Conservation (phyloP, 1,140 invertebrate genomes). For the Cyclina sinensis region DNA sequence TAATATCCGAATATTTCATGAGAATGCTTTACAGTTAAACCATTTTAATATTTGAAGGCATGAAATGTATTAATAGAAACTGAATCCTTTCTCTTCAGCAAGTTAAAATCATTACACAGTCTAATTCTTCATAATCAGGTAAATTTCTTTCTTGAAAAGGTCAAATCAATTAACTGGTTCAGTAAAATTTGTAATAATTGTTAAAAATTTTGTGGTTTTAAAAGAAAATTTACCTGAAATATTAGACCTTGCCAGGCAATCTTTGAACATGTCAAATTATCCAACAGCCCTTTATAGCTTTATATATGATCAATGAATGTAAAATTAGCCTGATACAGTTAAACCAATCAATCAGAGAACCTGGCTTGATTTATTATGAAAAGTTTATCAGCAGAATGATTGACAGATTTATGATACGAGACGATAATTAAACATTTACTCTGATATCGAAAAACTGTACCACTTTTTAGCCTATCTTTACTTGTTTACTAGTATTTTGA, state of each 20-base stretch:
- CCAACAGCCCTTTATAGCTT: neutral
- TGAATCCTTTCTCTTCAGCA: neutral
- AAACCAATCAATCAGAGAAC: neutral
- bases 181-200: neutral
- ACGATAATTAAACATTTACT: conserved; percentile 13
- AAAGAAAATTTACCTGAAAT: neutral
- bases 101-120: neutral
- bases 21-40: too few relatives aligned
- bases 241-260: neutral
- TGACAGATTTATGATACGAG: conserved; percentile 35
- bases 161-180: conserved; percentile 17
- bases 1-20: too few relatives aligned
- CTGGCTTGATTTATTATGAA: neutral
- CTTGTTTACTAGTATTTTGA: neutral
- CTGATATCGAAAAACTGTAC: conserved; percentile 17
- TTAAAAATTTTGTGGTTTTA: neutral
- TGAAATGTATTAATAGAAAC: too few relatives aligned
- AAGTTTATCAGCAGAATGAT: conserved; percentile 6
- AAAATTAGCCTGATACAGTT: neutral
- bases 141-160: neutral
- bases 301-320: conserved; percentile 29
- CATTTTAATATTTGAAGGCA: too few relatives aligned
- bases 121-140: conserved; percentile 1
- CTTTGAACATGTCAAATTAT: neutral
- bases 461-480: neutral